Evolutionary conservation across 2,113 vertebrate species (phyloP).

Genomic region (Murina feae): DNA sequence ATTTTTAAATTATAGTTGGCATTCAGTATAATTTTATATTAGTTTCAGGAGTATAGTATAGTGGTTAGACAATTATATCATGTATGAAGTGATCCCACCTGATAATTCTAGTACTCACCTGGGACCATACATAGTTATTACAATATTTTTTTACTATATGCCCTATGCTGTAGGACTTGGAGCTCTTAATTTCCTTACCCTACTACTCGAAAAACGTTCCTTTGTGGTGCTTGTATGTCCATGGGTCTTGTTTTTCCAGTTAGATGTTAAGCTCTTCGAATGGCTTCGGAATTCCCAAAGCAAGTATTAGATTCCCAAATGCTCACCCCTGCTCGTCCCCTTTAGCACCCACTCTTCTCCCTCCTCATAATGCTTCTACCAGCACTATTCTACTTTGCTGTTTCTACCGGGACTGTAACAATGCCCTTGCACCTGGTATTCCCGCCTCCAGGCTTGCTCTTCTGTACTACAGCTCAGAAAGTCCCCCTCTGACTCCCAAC

Average conservation of each 20-base stretch:
- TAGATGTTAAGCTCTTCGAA: background rate
- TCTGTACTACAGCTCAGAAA: background rate
- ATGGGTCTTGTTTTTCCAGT: background rate
- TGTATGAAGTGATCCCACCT: background rate
- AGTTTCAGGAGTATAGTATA: background rate
- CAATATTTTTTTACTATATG: background rate
- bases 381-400: background rate
- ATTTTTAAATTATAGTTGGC: background rate
- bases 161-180: background rate
- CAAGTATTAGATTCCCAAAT: background rate
- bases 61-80: background rate
- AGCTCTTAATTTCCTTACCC: background rate
- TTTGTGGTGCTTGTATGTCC: background rate
- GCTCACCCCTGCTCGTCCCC: background rate
- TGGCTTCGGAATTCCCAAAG: background rate
- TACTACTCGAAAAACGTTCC: background rate
- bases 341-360: background rate
- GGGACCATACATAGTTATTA: background rate
- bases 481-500: background rate
- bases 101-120: background rate
- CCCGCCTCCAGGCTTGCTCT: background rate
- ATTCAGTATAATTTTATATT: background rate
- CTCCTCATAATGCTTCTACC: background rate
- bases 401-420: background rate
- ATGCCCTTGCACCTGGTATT: background rate